Base-by-base conservation (phyloP, 2,113 vertebrate species). In the Pheucticus melanocephalus region DNA sequence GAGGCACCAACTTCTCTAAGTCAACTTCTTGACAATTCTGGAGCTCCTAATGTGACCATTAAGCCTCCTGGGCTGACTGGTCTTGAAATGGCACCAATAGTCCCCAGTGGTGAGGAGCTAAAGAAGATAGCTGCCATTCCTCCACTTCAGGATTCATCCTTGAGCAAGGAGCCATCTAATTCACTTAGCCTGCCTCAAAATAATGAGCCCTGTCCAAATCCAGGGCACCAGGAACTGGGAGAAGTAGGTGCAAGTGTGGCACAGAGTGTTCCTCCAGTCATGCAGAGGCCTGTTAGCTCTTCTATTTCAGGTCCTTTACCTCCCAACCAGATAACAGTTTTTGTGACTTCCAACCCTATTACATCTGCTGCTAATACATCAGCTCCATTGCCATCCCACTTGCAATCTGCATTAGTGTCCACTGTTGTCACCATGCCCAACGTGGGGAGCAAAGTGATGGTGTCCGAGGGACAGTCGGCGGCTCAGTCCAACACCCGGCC, bases 281-380 rank as follows among this genome's bases (percentile, higher is more conserved):
- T 99, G 91, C 98, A 99, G 75, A 98, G 99, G 85, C 98, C 99
- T 79, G 98, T 98, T 78, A 98, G 98, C 59, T 98, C 99, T 53
- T 97, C 98, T 45, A 97, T 99, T 94, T 98, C 98, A 40, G 96
- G 97, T 88, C 84, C 98, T 50, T 95, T 98, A 84, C 97, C 99
- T 45, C 98, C 98, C 89, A 99, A 98, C 93, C 99, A 99, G 88
- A 99, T 99, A 95, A 99, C 99, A 75, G 99, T 99, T 63, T 99
- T 99, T 94, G 99, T 99, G 56, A 99, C 99, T 54, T 99, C 99
- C 60, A 99, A 99, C 94, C 98, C 99, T 25, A 99, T 99, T 59
- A 98, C 98, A 25, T 98, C 98, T 59, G 98, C 99, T 79, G 98
- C 99, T 81, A 98, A 98, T 56, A 98, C 99, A 40, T 97, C 98